Percentiles rank a stretch among this genome's conserved stretches.
Conservation (phyloP, 2,797 vertebrate species). For the Anableps anableps region DNA sequence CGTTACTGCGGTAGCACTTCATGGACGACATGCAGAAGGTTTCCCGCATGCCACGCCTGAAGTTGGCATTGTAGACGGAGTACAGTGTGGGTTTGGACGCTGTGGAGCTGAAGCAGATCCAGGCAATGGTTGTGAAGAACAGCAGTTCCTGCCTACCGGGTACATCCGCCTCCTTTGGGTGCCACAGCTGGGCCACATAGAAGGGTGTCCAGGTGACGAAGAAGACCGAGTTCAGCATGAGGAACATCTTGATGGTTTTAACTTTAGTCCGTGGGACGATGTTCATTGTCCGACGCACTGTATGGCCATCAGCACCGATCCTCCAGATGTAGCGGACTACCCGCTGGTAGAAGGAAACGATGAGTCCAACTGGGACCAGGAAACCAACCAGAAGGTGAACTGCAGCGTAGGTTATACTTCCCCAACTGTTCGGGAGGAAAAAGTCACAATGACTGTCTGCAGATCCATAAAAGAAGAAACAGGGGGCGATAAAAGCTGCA, state of each 20-base stretch:
- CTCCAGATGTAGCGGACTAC: constrained; percentile 95
- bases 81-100: constrained; percentile 92
- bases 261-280: constrained; percentile 96
- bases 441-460: constrained; percentile 84
- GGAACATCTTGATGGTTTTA: constrained; percentile 98
- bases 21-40: constrained; percentile 97
- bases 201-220: constrained; percentile 93
- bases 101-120: constrained; percentile 91
- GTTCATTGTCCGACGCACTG: constrained; percentile 92
- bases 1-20: constrained; percentile 97
- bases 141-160: constrained; percentile 81
- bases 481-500: constrained; percentile 83
- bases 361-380: constrained; percentile 83
- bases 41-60: constrained; percentile 93
- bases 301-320: constrained; percentile 86
- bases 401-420: constrained; percentile 79
- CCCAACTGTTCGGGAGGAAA: constrained; percentile 87
- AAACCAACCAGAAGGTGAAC: constrained; percentile 86
- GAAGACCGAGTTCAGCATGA: constrained; percentile 89
- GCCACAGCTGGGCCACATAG: constrained; percentile 90
- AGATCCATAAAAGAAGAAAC: constrained; percentile 86
- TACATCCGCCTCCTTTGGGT: constrained; percentile 77
- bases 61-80: constrained; percentile 91
- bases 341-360: constrained; percentile 90
- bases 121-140: constrained; percentile 84